Percentiles rank a stretch among this genome's conserved stretches.
Conservation (phyloP, 2,113 vertebrate species). For the Hemiscyllium ocellatum region DNA sequence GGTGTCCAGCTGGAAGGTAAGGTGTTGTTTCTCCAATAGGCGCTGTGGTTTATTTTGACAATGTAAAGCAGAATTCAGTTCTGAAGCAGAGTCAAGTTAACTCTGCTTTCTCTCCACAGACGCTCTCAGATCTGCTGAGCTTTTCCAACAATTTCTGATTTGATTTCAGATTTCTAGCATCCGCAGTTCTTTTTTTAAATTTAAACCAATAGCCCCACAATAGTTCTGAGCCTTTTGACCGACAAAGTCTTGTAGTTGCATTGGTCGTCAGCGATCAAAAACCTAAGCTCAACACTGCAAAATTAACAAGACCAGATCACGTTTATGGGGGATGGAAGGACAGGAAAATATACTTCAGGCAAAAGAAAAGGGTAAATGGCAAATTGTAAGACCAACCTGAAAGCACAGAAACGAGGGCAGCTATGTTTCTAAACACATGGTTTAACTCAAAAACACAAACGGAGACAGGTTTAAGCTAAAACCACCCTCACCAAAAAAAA, state of each 20-base stretch:
- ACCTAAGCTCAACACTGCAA: not conserved
- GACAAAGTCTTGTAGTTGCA: not conserved
- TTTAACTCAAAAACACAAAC: not conserved
- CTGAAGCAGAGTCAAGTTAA: too few species aligned
- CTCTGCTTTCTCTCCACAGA: too few species aligned
- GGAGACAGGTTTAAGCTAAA: not conserved
- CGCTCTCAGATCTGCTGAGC: too few species aligned
- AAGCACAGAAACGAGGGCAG: not conserved
- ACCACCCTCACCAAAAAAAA: not conserved
- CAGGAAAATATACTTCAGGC: not conserved
- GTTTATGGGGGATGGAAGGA: not conserved
- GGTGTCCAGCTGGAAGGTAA: too few species aligned
- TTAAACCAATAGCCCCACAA: not conserved
- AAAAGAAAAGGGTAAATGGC: not conserved
- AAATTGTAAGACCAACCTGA: not conserved
- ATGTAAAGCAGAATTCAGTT: too few species aligned
- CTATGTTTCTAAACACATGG: not conserved
- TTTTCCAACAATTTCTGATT: too few species aligned
- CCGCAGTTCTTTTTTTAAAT: too few species aligned
- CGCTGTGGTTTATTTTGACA: too few species aligned
- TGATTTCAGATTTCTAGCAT: too few species aligned
- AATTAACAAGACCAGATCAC: not conserved
- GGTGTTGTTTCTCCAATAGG: too few species aligned
- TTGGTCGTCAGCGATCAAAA: not conserved
- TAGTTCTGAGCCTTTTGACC: not conserved